Evolutionary conservation across 64 coral and sea anemone species (phyloP).

Genomic region (Stylophora pistillata): DNA sequence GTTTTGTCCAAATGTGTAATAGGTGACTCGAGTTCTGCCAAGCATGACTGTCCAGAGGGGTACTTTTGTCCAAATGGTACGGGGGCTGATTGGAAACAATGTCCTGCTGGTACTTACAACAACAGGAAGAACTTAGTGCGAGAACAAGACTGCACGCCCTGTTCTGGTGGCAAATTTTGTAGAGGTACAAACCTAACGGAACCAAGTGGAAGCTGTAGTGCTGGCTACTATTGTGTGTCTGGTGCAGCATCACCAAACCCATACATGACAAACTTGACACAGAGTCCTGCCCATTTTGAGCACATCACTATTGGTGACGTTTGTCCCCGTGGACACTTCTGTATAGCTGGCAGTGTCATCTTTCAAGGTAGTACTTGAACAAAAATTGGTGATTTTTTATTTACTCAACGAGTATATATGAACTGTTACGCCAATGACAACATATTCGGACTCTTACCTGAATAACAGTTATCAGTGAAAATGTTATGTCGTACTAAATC

Average conservation of each 20-base stretch:
- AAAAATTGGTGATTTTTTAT: background rate
- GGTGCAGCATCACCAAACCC: conserved; percentile 78
- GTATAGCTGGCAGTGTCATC: conserved; percentile 59
- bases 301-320: conserved; percentile 78
- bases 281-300: conserved; percentile 82
- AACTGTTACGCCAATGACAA: background rate
- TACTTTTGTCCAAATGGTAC: conserved; percentile 97
- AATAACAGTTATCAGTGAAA: too few relatives aligned
- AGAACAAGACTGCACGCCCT: conserved; percentile 84
- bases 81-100: conserved; percentile 76
- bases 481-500: too few relatives aligned
- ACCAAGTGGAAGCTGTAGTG: conserved; percentile 76
- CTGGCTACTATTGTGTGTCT: conserved; percentile 90
- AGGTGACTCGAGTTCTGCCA: conserved; percentile 58
- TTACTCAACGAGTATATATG: background rate
- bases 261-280: conserved; percentile 90
- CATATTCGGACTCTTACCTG: too few relatives aligned
- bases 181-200: conserved; percentile 80
- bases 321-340: conserved; percentile 91
- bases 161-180: conserved; percentile 90
- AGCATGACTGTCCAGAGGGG: conserved; percentile 73
- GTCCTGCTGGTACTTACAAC: conserved; percentile 92
- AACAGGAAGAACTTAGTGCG: conserved; percentile 52
- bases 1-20: background rate
- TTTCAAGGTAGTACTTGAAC: conserved; percentile 59